phyloP scores from a whole-genome alignment of 2,888 invertebrate genomes.

The Ophioninae sp. region DNA sequence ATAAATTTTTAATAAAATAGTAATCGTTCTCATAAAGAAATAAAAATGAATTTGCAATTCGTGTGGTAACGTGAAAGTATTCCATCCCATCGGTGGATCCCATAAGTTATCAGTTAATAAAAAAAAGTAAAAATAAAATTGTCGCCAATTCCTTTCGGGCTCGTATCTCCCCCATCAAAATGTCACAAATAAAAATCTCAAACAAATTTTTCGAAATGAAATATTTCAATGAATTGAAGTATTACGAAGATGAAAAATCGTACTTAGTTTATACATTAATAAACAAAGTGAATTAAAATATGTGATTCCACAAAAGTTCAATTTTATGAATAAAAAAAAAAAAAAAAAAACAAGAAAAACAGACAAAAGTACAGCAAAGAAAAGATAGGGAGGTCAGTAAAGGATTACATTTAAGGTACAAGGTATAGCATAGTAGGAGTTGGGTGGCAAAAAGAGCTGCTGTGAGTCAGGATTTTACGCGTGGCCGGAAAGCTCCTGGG shows the following conservation, averaged over 20 bases:
- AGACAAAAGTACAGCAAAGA: constrained; percentile 50
- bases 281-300: background rate
- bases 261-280: background rate
- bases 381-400: constrained; percentile 52
- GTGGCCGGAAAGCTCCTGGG: constrained; percentile 85
- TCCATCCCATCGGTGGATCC: no score
- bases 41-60: no score
- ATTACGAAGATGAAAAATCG: background rate
- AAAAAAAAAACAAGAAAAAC: constrained; percentile 33
- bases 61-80: no score
- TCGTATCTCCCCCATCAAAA: background rate
- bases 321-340: constrained; percentile 26
- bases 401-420: constrained; percentile 59
- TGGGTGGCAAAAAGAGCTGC: constrained; percentile 23
- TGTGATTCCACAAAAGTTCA: constrained; percentile 3
- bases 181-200: background rate
- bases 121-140: no score
- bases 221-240: background rate
- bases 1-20: no score
- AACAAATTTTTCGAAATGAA: background rate
- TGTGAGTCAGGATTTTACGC: constrained; percentile 67
- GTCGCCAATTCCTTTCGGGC: no score
- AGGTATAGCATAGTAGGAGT: constrained; percentile 31
- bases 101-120: no score
- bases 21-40: no score